Conservation (phyloP, 2,888 invertebrate genomes). For the Drosophila kanekoi region DNA sequence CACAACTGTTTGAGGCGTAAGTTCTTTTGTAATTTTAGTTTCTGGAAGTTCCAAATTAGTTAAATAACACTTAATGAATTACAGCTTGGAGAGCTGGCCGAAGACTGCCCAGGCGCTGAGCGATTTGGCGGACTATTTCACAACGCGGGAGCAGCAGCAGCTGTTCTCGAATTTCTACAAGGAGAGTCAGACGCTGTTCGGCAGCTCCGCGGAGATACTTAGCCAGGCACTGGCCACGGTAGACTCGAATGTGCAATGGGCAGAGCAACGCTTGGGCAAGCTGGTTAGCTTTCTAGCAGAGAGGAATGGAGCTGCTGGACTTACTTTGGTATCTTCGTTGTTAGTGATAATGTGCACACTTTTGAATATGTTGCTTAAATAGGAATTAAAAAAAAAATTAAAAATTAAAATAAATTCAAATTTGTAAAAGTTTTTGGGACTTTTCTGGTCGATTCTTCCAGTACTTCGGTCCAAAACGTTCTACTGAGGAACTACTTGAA, state of each 20-base stretch:
- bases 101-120: conserved; percentile 65
- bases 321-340: conserved; percentile 4
- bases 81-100: conserved; percentile 70
- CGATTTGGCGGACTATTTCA: conserved; percentile 69
- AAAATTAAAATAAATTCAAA: no score
- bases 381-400: no score
- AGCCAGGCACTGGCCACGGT: conserved; percentile 67
- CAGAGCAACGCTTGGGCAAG: conserved; percentile 57
- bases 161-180: conserved; percentile 59
- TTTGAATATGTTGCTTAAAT: no score
- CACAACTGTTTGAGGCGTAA: conserved; percentile 64
- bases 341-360: conserved; percentile 19
- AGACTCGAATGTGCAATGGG: conserved; percentile 80
- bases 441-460: no score
- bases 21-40: conserved; percentile 27
- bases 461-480: no score
- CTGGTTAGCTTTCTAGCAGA: conserved; percentile 62
- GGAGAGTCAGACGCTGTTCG: conserved; percentile 56
- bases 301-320: conserved; percentile 51
- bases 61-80: conserved; percentile 2
- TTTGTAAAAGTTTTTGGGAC: no score
- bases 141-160: conserved; percentile 66
- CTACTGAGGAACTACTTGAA: no score
- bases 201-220: conserved; percentile 50
- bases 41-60: no score